Percentiles rank a stretch among this genome's conserved stretches.
These are phyloP conservation scores for Taxidea taxus DNA, from an alignment of 2,113 vertebrate genomes.

Conservation along the genomic window DNA sequence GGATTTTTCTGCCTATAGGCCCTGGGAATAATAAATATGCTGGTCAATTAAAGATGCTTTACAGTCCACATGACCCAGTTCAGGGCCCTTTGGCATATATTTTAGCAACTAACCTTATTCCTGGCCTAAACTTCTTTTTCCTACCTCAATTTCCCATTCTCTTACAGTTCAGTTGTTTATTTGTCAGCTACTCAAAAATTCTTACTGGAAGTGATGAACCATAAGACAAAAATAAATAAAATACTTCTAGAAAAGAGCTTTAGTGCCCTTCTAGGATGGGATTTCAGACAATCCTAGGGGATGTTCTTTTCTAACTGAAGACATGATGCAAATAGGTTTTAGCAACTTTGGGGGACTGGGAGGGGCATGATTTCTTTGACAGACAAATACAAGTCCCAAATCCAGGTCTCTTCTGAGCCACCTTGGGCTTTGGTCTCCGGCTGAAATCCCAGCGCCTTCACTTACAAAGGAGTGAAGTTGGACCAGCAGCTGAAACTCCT, in stretches of 20 bases:
- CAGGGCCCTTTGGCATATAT: neutral
- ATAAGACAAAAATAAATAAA: neutral
- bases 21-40: neutral
- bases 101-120: neutral
- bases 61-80: neutral
- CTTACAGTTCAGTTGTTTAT: neutral
- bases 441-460: neutral
- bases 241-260: neutral
- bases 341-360: neutral
- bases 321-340: neutral
- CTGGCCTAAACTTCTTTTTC: neutral
- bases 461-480: neutral
- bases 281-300: neutral
- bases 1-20: neutral
- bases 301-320: neutral
- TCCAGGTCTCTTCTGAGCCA: neutral
- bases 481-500: neutral
- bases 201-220: neutral
- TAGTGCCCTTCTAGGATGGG: neutral
- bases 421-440: neutral
- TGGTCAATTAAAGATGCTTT: neutral
- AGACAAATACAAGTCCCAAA: neutral
- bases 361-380: neutral
- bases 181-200: conserved; percentile 11
- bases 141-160: neutral